Evolutionary conservation across 2,113 vertebrate genomes (phyloP).

Genomic region (Acrocephalus kingi): DNA sequence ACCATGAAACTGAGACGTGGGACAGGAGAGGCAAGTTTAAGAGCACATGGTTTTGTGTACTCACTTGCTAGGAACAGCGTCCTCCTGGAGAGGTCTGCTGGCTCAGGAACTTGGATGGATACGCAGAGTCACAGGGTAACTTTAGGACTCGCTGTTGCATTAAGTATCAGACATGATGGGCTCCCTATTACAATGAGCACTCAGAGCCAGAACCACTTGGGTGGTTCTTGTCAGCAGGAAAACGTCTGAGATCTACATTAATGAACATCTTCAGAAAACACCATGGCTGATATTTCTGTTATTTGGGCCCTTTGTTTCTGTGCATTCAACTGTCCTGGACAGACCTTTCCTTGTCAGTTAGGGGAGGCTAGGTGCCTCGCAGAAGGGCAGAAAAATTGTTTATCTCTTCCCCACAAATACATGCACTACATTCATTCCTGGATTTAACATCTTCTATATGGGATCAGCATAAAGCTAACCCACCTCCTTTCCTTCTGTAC

Average conservation of each 20-base stretch:
- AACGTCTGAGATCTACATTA: fast-evolving
- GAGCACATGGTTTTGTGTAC: fast-evolving
- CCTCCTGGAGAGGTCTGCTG: neutral
- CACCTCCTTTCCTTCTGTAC: neutral
- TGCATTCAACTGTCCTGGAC: neutral
- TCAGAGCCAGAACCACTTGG: fast-evolving
- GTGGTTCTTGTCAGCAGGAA: neutral
- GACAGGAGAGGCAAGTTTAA: neutral
- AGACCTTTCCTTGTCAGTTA: neutral
- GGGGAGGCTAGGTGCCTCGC: neutral
- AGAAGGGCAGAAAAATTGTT: no score
- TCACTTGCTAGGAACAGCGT: neutral
- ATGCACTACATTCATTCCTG: fast-evolving
- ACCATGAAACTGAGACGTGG: neutral
- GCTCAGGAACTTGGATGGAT: neutral
- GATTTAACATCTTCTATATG: neutral
- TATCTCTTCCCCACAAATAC: fast-evolving
- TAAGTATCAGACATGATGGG: neutral
- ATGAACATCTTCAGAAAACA: neutral
- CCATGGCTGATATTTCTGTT: fast-evolving
- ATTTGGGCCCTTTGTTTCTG: neutral
- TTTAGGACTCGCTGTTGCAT: neutral
- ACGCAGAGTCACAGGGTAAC: neutral
- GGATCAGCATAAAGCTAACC: neutral
- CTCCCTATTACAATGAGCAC: fast-evolving